A percentile compares a stretch with the other conserved stretches of the same genome.
phyloP scores from a whole-genome alignment of 2,113 vertebrate genomes.

The Acrocephalus kingi region DNA sequence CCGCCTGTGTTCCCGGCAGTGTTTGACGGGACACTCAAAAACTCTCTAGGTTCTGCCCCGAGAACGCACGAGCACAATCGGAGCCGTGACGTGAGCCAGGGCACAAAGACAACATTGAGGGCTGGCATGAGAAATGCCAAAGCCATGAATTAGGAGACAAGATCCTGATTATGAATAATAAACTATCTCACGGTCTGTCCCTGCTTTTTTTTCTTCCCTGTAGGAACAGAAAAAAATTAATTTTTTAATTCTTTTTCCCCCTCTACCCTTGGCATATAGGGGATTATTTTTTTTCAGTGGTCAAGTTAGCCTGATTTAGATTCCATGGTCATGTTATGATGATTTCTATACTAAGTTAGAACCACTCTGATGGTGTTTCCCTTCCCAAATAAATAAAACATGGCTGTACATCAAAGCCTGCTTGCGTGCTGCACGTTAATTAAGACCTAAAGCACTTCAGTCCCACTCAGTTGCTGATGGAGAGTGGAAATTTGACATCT shows the following conservation, averaged over 20 bases:
- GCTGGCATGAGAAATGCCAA: conserved; percentile 2
- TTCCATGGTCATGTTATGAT: rapidly evolving
- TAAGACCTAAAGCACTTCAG: conserved; percentile 10
- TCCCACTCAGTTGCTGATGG: neutral
- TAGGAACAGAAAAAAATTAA: neutral
- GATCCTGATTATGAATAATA: conserved; percentile 31
- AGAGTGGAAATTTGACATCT: neutral
- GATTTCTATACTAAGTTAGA: neutral
- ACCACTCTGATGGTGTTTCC: neutral
- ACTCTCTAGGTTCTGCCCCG: conserved; percentile 58
- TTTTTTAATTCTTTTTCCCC: too few species aligned
- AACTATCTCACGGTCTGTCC: neutral
- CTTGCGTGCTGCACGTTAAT: neutral
- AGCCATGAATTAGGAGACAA: conserved; percentile 20
- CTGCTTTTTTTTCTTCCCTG: neutral
- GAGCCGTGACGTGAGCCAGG: conserved; percentile 72
- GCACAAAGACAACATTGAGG: conserved; percentile 84
- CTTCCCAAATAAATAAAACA: conserved; percentile 1
- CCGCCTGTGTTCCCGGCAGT: conserved; percentile 57
- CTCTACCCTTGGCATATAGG: neutral
- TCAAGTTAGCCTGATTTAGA: neutral
- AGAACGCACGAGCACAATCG: conserved; percentile 64
- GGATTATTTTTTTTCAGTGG: neutral
- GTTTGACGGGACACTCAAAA: conserved; percentile 43
- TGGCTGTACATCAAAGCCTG: neutral